Conservation (phyloP, 53 echinoderm and acorn worm species). For the Echinarachnius parma region DNA sequence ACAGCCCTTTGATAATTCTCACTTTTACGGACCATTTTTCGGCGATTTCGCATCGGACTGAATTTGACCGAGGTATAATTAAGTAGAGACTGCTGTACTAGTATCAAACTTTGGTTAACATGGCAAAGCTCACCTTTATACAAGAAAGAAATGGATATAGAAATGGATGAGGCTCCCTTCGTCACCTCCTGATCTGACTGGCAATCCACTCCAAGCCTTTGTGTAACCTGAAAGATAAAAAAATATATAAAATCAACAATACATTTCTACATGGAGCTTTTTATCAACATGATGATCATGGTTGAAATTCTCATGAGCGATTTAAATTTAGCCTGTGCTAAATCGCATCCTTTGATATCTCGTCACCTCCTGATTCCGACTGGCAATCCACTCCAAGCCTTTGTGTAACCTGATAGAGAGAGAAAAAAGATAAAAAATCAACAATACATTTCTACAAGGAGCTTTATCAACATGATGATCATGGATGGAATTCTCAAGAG, state of each 20-base stretch:
- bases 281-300: background rate
- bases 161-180: too few relatives aligned
- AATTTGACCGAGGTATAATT: too few relatives aligned
- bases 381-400: constrained; percentile 94
- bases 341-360: too few relatives aligned
- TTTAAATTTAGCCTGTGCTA: too few relatives aligned
- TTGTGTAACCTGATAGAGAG: constrained; percentile 65
- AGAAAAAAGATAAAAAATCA: background rate
- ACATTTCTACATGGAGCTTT: background rate
- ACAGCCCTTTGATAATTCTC: too few relatives aligned
- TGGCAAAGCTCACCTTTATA: too few relatives aligned
- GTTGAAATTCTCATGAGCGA: background rate
- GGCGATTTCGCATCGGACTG: too few relatives aligned
- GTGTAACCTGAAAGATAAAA: constrained; percentile 54
- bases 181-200: constrained; percentile 90
- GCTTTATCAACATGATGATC: background rate
- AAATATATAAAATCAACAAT: background rate
- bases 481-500: background rate
- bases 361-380: constrained; percentile 88
- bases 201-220: constrained; percentile 95
- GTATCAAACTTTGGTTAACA: too few relatives aligned
- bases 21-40: too few relatives aligned
- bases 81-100: too few relatives aligned
- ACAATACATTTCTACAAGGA: background rate
- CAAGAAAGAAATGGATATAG: too few relatives aligned